A percentile compares a stretch with the other conserved stretches of the same genome.
Evolutionary conservation across 2,797 vertebrate genomes (phyloP).

Genomic region (Peromyscus melanophrys): DNA sequence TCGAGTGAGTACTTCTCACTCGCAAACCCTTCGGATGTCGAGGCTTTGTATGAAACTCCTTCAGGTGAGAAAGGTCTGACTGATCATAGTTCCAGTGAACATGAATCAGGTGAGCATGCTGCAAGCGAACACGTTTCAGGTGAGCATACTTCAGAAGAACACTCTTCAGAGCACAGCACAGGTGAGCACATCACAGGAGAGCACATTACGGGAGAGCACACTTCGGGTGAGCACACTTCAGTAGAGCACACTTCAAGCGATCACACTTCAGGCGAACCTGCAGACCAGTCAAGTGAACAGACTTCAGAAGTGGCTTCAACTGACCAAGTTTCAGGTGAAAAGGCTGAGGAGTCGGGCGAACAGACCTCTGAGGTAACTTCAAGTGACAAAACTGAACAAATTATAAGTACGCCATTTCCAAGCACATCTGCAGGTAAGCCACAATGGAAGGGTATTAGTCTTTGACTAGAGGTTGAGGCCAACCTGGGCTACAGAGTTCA

Average conservation of each 20-base stretch:
- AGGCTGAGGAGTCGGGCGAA: background rate
- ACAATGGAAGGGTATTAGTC: background rate
- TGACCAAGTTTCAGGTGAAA: background rate
- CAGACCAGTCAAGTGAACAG: background rate
- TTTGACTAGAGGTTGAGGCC: background rate
- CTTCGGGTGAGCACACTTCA: background rate
- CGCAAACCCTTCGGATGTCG: constrained; percentile 32
- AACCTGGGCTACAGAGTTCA: background rate
- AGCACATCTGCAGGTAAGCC: background rate
- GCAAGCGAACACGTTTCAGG: background rate
- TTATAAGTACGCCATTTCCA: background rate
- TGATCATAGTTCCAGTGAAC: background rate
- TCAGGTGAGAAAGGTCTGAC: constrained; percentile 17
- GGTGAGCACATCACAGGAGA: background rate
- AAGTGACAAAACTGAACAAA: background rate
- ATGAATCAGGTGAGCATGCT: background rate
- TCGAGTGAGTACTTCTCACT: constrained; percentile 58
- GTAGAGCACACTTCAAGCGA: rapidly evolving
- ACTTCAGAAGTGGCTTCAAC: background rate
- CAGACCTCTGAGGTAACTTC: background rate
- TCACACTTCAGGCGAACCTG: background rate
- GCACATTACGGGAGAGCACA: background rate
- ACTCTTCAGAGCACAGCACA: background rate
- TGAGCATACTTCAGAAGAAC: background rate
- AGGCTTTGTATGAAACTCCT: constrained; percentile 60